A percentile compares a stretch with the other conserved stretches of the same genome.
Evolutionary conservation across 2,888 invertebrate genomes (phyloP).

Genomic region (Nymphalis polychloros): DNA sequence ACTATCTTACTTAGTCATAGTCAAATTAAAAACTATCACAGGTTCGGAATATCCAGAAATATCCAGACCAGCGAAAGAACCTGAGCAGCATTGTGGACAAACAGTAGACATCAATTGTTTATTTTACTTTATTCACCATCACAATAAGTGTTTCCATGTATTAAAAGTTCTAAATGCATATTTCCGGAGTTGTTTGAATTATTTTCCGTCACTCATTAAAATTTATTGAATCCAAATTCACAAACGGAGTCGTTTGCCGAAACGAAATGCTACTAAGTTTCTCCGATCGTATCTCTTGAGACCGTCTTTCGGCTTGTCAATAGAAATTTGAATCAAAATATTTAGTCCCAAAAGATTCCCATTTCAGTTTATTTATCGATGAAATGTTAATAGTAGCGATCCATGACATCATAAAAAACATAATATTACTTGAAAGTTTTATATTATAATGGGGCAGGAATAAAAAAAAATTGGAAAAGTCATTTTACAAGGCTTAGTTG

Average conservation of each 20-base stretch:
- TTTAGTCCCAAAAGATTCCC: constrained; percentile 3
- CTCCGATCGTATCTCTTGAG: constrained; percentile 4
- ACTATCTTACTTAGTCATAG: no score
- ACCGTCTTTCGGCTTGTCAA: constrained; percentile 7
- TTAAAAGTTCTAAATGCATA: not conserved
- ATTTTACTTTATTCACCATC: no score
- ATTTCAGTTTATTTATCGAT: not conserved
- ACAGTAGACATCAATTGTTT: no score
- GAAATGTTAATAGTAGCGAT: not conserved
- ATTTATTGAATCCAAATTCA: not conserved
- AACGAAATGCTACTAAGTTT: constrained; percentile 2
- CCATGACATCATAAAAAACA: no score
- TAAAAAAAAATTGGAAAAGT: no score
- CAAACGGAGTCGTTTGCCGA: not conserved
- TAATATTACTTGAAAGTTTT: no score
- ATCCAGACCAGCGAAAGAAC: no score
- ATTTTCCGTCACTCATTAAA: not conserved
- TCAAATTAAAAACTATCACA: no score
- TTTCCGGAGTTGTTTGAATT: not conserved
- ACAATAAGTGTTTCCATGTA: not conserved
- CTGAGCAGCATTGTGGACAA: no score
- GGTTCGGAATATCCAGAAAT: no score
- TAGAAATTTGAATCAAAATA: constrained; percentile 14
- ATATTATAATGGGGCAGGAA: no score
- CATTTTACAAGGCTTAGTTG: no score